phyloP scores from a whole-genome alignment of 2,888 invertebrate species.

The Trissolcus brochymenae region DNA sequence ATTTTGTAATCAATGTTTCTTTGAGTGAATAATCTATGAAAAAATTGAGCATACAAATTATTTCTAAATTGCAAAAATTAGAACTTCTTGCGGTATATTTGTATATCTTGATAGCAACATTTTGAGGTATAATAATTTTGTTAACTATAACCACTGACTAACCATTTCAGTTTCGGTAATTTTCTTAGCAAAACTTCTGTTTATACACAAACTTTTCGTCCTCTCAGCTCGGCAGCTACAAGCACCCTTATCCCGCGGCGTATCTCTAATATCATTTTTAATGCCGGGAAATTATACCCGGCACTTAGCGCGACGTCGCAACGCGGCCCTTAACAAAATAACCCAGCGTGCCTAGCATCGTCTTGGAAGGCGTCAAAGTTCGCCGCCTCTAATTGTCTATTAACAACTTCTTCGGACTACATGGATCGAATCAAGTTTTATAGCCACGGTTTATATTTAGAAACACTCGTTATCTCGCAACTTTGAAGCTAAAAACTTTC shows the following conservation, averaged over 20 bases:
- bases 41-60: too few species aligned
- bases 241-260: slow-evolving; percentile 66
- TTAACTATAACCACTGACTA: slow-evolving; percentile 63
- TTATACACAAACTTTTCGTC: slow-evolving; percentile 75
- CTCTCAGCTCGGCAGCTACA: slow-evolving; percentile 63
- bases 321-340: slow-evolving; percentile 41
- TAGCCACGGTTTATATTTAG: background rate
- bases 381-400: slow-evolving; percentile 27
- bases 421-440: slow-evolving; percentile 2
- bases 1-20: too few species aligned
- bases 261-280: slow-evolving; percentile 74
- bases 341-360: background rate
- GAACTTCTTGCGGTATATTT: too few species aligned
- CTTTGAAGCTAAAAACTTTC: too few species aligned
- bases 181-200: slow-evolving; percentile 76
- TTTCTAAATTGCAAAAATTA: too few species aligned
- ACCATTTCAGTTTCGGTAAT: slow-evolving; percentile 75
- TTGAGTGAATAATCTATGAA: too few species aligned
- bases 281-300: slow-evolving; percentile 73
- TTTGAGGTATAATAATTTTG: too few species aligned
- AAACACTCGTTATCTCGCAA: background rate
- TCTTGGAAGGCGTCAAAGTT: slow-evolving; percentile 4
- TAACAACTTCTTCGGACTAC: slow-evolving; percentile 14
- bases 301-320: slow-evolving; percentile 52
- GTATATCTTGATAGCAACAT: too few species aligned